Percentiles rank a stretch among this genome's conserved stretches.
These are phyloP conservation scores for Trissolcus japonicus DNA, from an alignment of 2,888 invertebrate species.

Conservation along the genomic window DNA sequence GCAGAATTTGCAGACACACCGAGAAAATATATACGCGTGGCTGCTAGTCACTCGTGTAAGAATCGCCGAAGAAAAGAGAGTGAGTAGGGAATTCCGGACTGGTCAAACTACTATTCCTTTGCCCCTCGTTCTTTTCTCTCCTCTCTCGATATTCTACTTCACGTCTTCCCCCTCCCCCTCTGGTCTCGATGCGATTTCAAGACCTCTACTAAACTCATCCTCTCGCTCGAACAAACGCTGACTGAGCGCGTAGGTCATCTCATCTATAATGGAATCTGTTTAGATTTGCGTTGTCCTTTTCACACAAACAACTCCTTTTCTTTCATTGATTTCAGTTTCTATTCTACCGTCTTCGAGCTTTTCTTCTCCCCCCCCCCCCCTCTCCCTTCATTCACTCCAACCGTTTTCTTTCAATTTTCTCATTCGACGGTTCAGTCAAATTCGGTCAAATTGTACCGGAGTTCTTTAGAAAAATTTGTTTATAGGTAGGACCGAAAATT, in stretches of 20 bases:
- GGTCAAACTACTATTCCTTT: constrained; percentile 54
- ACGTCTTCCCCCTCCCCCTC: constrained; percentile 18
- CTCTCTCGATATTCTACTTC: constrained; percentile 41
- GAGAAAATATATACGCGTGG: constrained; percentile 46
- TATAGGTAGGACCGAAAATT: no score
- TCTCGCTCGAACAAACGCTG: constrained; percentile 6
- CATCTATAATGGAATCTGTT: constrained; percentile 40
- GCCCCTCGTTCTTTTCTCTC: constrained; percentile 39
- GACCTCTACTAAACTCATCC: constrained; percentile 23
- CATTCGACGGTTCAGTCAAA: neutral
- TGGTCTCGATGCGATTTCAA: constrained; percentile 15
- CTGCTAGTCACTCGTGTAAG: constrained; percentile 36
- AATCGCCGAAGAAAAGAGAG: constrained; percentile 43
- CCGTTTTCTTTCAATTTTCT: neutral
- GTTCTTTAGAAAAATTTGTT: neutral
- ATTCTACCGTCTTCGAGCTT: neutral
- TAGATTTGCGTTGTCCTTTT: constrained; percentile 25
- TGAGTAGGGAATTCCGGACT: constrained; percentile 45
- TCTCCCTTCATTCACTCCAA: constrained; percentile 5
- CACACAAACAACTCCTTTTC: constrained; percentile 20
- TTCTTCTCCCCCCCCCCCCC: constrained; percentile 1
- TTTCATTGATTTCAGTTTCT: constrained; percentile 23
- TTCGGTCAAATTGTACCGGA: neutral
- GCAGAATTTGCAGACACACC: constrained; percentile 32
- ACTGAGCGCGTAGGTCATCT: constrained; percentile 20